Base-by-base conservation (phyloP, 2,113 vertebrate species). In the Pitta sordida region DNA sequence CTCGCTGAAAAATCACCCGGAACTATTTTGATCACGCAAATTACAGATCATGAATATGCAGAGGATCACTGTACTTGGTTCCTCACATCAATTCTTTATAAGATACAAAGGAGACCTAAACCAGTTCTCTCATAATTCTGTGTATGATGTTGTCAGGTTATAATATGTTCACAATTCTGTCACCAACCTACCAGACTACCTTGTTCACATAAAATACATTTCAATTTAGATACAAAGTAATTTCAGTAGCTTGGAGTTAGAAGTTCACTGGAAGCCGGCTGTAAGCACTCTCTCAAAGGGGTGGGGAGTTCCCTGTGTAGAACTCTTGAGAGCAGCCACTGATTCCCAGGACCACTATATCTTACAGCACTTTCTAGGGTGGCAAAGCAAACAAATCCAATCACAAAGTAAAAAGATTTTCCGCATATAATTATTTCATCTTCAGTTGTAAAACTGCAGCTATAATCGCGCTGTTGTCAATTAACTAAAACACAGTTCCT, bases 191-290 rank as follows among this genome's bases (percentile, higher is more conserved):
- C 34, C 26, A 48, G 88, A 70, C 51, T 80, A 91, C 63, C 37
- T 63, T 41, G 56, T 71, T 81, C 69, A 71, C 20, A 81, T 82
- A 68, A 84, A 91, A 86, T 0, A 92, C 32, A 65, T 73, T 68
- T 76, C 70, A 59, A 83, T 93, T 94, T 76, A 92, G 64, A 92
- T 44, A 63, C 70, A 90, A 90, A 85, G 23, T 82, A 65, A 89
- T 64, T 91, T 79, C 37, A 52, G 36, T 69, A 85, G 81, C 80
- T 89, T 69, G 46, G 30, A 86, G 81, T 36, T 44, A 58, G 17
- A 76, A 83, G 34, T 55, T 89, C 53, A 73, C 29, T 63, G 46
- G 53, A 88, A 92, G 43, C 26, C 58, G 46, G 26, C 63, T 73
- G 30, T 15, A 82, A 93, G 67, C 51, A 41, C 26, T 69, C 15